Conservation (phyloP, 2,888 invertebrate species). For the Eretmocerus hayati region DNA sequence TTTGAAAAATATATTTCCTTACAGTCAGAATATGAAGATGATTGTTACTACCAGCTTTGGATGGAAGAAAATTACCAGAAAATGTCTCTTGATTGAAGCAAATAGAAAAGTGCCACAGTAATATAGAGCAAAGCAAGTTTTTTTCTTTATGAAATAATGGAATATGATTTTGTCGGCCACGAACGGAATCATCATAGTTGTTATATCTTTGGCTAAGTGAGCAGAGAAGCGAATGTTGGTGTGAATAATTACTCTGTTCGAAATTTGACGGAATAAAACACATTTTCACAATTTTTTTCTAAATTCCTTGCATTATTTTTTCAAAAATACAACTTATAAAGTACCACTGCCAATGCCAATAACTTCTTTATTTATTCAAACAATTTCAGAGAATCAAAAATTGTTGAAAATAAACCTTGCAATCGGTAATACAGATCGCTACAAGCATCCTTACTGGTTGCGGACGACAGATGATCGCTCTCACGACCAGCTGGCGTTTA, state of each 20-base stretch:
- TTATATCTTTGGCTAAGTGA: constrained; percentile 15
- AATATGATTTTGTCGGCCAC: constrained; percentile 16
- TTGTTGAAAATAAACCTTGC: no score
- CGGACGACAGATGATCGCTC: no score
- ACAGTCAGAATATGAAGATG: constrained; percentile 3
- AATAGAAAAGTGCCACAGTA: constrained; percentile 17
- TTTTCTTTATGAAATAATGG: constrained; percentile 15
- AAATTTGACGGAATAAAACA: constrained; percentile 22
- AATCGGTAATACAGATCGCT: no score
- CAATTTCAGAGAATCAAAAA: no score
- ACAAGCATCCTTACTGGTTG: no score
- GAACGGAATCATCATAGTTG: constrained; percentile 10
- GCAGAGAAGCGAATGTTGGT: no score
- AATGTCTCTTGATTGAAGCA: constrained; percentile 5
- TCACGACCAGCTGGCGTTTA: no score
- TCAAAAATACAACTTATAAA: not conserved
- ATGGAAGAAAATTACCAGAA: constrained; percentile 15
- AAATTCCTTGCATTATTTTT: constrained; percentile 1
- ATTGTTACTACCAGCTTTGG: constrained; percentile 9
- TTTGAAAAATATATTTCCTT: constrained; percentile 24
- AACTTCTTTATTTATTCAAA: no score
- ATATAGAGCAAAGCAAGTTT: constrained; percentile 17
- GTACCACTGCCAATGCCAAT: no score
- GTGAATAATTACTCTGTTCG: constrained; percentile 16
- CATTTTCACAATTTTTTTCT: constrained; percentile 24